Evolutionary conservation across 2,888 invertebrate genomes (phyloP).

Genomic region (Sthenelais limicola): DNA sequence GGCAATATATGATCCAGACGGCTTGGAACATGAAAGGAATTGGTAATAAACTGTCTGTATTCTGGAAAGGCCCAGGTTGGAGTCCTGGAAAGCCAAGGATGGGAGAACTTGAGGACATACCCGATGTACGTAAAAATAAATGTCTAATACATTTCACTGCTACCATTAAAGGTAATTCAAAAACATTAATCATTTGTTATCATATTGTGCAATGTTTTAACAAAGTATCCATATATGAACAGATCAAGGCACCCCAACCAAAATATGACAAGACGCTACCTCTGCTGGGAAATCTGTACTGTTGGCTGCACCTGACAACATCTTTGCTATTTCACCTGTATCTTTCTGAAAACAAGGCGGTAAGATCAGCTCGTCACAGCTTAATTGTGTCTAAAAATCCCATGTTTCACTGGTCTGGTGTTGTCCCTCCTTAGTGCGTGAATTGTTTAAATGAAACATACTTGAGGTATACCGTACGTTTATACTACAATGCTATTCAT

Average conservation of each 20-base stretch:
- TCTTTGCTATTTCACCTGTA: constrained; percentile 49
- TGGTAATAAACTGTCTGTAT: constrained; percentile 79
- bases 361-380: constrained; percentile 40
- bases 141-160: background rate
- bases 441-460: background rate
- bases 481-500: background rate
- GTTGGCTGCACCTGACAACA: constrained; percentile 55
- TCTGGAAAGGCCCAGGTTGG: constrained; percentile 92
- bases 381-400: background rate
- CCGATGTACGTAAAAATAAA: constrained; percentile 77
- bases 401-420: background rate
- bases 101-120: constrained; percentile 83
- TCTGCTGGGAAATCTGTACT: constrained; percentile 56
- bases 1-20: constrained; percentile 79
- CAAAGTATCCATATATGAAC: constrained; percentile 32
- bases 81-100: constrained; percentile 82
- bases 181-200: background rate
- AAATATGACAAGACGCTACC: constrained; percentile 62
- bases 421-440: background rate
- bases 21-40: constrained; percentile 77
- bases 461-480: too few species aligned
- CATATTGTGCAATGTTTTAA: too few species aligned
- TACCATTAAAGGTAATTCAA: constrained; percentile 4
- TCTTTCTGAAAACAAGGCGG: constrained; percentile 64
- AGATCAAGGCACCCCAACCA: constrained; percentile 60